phyloP scores from a whole-genome alignment of 2,797 vertebrate species.

The Aldrovandia affinis region DNA sequence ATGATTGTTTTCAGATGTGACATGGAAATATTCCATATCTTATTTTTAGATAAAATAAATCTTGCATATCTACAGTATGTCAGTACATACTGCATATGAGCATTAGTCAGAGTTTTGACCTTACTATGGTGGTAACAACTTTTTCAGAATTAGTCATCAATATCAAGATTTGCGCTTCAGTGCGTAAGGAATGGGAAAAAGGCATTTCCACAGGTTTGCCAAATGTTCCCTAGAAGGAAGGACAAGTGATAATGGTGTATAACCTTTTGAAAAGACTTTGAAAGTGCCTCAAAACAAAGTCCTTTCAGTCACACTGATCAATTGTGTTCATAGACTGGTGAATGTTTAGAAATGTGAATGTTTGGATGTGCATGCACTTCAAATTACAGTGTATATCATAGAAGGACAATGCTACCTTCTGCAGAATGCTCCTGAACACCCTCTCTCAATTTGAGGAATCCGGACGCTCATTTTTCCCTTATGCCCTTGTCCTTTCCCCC shows the following conservation, averaged over 20 bases:
- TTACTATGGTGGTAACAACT: neutral
- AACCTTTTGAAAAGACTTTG: neutral
- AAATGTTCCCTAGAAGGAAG: neutral
- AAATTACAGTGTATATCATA: neutral
- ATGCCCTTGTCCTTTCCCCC: neutral
- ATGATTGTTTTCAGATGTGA: neutral
- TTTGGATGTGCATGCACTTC: neutral
- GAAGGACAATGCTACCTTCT: neutral
- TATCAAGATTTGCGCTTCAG: neutral
- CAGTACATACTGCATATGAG: neutral
- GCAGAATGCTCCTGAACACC: neutral
- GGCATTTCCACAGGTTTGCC: neutral
- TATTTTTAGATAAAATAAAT: neutral
- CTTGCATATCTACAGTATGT: neutral
- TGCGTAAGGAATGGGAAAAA: neutral
- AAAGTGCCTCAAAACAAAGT: neutral
- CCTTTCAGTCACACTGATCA: neutral
- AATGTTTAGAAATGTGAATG: neutral
- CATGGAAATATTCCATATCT: neutral
- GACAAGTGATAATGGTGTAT: neutral
- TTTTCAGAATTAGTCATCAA: constrained; percentile 6
- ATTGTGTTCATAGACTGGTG: neutral
- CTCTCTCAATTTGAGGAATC: neutral
- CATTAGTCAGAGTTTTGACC: constrained; percentile 6
- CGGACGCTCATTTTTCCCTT: too few relatives aligned